A percentile compares a stretch with the other conserved stretches of the same genome.
These are phyloP conservation scores for Lepus americanus DNA, from an alignment of 2,113 vertebrate genomes.

Conservation along the genomic window DNA sequence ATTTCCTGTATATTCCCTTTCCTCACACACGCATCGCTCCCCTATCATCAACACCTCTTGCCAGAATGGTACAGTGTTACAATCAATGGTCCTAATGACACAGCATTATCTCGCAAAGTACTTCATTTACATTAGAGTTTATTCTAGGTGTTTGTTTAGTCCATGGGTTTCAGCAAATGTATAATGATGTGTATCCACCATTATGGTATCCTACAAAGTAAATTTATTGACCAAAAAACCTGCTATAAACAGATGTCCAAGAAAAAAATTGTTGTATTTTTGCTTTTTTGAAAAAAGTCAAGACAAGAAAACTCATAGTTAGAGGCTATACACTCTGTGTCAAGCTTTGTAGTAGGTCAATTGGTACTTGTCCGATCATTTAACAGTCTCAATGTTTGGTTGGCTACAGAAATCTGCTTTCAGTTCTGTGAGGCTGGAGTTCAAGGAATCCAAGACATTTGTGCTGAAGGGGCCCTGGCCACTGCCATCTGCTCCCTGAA, in stretches of 20 bases:
- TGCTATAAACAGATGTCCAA: background rate
- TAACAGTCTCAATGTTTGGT: conserved; percentile 16
- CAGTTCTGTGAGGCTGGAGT: conserved; percentile 5
- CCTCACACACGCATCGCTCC: background rate
- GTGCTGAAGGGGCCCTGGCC: background rate
- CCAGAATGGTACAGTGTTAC: background rate
- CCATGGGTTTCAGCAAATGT: background rate
- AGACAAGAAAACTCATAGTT: background rate
- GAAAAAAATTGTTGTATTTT: conserved; percentile 36
- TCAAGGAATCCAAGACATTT: background rate
- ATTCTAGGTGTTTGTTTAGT: background rate
- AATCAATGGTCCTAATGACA: background rate
- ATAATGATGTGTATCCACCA: too few relatives aligned
- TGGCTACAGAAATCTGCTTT: background rate
- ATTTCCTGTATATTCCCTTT: background rate
- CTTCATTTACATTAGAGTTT: background rate
- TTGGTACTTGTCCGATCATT: background rate
- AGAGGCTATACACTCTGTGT: background rate
- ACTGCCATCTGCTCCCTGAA: conserved; percentile 34
- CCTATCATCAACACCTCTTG: too few relatives aligned
- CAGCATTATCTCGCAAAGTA: background rate
- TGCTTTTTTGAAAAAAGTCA: conserved; percentile 37
- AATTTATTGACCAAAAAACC: background rate
- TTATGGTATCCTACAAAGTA: background rate
- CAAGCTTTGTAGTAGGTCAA: background rate